These are phyloP conservation scores for Cephus runcator DNA, from an alignment of 2,888 invertebrate genomes.

Conservation along the genomic window DNA sequence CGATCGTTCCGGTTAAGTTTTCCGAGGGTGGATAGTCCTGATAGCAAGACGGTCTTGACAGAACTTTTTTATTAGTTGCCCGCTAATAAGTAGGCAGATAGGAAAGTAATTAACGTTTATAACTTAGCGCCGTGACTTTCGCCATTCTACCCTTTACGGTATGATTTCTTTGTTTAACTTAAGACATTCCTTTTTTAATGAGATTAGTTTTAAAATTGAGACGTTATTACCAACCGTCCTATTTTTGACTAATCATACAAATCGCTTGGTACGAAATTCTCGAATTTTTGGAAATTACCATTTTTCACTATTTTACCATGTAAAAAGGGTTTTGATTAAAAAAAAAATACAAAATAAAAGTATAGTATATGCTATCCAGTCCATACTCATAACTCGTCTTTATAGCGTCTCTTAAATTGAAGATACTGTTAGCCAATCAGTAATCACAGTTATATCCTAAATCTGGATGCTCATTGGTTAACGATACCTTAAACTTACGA, in stretches of 20 bases:
- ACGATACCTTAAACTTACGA: not conserved
- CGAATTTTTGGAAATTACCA: not conserved
- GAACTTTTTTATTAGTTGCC: slow-evolving; percentile 2
- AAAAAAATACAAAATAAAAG: no score
- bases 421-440: not conserved
- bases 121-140: not conserved
- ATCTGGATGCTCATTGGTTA: not conserved
- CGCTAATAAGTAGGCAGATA: not conserved
- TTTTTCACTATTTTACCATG: not conserved
- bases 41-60: not conserved
- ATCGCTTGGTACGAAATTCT: not conserved
- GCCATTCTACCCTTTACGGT: not conserved
- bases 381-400: not conserved
- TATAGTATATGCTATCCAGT: not conserved
- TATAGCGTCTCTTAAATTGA: not conserved
- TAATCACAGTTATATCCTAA: not conserved
- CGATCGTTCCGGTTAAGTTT: not conserved
- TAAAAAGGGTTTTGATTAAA: not conserved
- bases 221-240: no score
- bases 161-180: not conserved
- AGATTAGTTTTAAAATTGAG: not conserved
- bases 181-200: not conserved
- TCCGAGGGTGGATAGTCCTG: not conserved
- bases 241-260: no score
- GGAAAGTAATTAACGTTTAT: not conserved